Percentiles rank a stretch among this genome's conserved stretches.
Evolutionary conservation across 2,888 invertebrate genomes (phyloP).

Genomic region (Lithophane leautieri): DNA sequence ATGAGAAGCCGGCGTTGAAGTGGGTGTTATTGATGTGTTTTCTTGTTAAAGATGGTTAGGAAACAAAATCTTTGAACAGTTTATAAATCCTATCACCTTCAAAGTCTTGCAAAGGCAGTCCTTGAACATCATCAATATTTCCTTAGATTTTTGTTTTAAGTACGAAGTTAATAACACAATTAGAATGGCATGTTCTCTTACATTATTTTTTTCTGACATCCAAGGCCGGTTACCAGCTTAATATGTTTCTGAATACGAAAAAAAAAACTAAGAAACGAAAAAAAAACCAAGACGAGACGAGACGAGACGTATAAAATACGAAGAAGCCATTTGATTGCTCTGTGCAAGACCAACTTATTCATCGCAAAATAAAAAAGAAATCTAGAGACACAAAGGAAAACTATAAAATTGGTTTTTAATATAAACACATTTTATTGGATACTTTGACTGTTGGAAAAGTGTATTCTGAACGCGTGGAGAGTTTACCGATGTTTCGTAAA

Average conservation of each 20-base stretch:
- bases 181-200: not conserved
- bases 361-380: not conserved
- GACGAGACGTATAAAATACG: too few relatives aligned
- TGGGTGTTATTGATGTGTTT: constrained; percentile 17
- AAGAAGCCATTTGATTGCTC: not conserved
- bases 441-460: constrained; percentile 61
- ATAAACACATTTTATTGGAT: constrained; percentile 55
- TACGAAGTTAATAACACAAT: not conserved
- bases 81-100: not conserved
- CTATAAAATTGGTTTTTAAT: constrained; percentile 39
- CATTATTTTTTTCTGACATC: too few relatives aligned
- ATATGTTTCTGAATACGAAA: not conserved
- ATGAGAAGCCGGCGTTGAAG: constrained; percentile 30
- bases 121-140: too few relatives aligned
- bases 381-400: not conserved
- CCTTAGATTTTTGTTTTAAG: not conserved
- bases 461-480: constrained; percentile 61
- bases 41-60: not conserved
- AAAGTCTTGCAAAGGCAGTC: not conserved
- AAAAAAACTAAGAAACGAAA: not conserved
- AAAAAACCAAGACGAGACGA: too few relatives aligned
- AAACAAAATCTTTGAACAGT: not conserved
- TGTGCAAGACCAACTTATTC: not conserved
- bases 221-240: not conserved
- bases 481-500: constrained; percentile 68